These are phyloP conservation scores for Lanistes nyassanus DNA, from an alignment of 1,140 invertebrate genomes.

Conservation along the genomic window DNA sequence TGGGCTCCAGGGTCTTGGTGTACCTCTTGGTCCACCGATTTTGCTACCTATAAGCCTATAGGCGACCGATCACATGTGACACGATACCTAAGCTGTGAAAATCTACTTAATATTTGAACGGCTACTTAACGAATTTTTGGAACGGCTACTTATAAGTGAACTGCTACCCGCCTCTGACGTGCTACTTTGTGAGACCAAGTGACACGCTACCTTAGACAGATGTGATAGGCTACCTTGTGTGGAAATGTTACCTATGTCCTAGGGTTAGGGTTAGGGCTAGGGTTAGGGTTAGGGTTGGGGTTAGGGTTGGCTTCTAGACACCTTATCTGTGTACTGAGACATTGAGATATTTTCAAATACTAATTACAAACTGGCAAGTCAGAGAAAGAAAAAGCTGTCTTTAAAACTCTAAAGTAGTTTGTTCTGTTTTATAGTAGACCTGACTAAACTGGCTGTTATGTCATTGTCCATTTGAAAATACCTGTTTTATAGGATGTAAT, in stretches of 20 bases:
- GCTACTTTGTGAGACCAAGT: not conserved
- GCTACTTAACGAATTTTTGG: not conserved
- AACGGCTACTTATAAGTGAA: conserved; percentile 2
- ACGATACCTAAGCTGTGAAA: not conserved
- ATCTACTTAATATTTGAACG: not conserved
- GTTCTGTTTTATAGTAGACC: no score
- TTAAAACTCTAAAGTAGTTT: not conserved
- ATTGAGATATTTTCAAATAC: not conserved
- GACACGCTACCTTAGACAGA: not conserved
- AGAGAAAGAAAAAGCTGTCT: not conserved
- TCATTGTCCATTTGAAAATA: no score
- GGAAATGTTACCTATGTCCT: not conserved
- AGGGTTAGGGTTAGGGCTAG: no score
- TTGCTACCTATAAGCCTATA: not conserved
- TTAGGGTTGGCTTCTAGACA: no score
- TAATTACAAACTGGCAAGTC: not conserved
- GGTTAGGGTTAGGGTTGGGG: no score
- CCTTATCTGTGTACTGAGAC: not conserved
- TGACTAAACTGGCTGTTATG: no score
- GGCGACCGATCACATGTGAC: not conserved
- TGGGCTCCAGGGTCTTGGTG: no score
- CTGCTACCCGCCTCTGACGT: not conserved
- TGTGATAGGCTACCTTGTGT: not conserved
- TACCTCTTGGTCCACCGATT: no score
- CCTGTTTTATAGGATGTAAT: no score